Evolutionary conservation across 2,113 vertebrate genomes (phyloP).

Genomic region (Acinonyx jubatus): DNA sequence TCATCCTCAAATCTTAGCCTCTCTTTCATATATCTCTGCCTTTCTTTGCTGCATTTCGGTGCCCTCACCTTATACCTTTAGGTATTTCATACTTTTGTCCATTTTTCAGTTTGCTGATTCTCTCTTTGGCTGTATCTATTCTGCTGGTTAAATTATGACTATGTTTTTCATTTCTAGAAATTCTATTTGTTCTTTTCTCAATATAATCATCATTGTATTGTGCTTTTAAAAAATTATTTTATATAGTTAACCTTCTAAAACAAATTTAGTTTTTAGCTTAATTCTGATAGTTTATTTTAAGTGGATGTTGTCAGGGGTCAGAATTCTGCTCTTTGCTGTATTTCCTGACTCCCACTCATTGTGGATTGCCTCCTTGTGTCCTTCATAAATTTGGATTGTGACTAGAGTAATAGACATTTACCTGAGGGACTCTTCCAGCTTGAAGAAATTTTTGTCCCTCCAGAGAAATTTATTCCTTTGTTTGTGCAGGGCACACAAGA

Average conservation of each 20-base stretch:
- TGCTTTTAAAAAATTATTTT: background rate
- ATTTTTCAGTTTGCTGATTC: slow-evolving; percentile 7
- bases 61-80: background rate
- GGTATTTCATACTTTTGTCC: background rate
- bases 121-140: background rate
- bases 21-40: background rate
- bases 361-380: background rate
- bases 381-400: background rate
- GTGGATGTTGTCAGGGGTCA: background rate
- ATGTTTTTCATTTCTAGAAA: background rate
- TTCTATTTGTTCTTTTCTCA: background rate
- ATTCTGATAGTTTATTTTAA: background rate
- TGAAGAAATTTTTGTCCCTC: background rate
- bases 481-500: background rate
- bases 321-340: background rate
- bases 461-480: background rate
- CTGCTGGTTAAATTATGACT: background rate
- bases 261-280: background rate
- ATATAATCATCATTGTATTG: background rate
- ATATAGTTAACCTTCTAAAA: background rate
- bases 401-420: background rate
- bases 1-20: background rate
- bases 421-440: background rate
- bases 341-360: background rate
- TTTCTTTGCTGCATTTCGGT: background rate